Conservation (phyloP, 2,113 vertebrate species). For the Progne subis region DNA sequence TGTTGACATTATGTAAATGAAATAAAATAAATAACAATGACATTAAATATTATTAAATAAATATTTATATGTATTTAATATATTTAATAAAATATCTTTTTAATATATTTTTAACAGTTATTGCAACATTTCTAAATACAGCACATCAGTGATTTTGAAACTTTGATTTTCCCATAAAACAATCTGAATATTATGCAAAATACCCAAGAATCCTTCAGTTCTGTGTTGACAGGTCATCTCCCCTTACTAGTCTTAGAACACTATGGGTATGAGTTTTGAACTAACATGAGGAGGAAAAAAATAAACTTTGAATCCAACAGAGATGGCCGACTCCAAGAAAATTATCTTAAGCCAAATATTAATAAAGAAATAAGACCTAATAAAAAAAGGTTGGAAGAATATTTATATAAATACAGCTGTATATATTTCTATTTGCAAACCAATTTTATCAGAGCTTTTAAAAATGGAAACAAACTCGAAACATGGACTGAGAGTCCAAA, state of each 20-base stretch:
- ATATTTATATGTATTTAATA: too few relatives aligned
- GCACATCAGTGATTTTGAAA: neutral
- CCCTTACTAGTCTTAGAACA: neutral
- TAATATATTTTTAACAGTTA: neutral
- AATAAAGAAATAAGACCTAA: neutral
- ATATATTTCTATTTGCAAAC: neutral
- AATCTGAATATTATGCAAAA: neutral
- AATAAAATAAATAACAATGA: too few relatives aligned
- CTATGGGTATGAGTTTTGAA: neutral
- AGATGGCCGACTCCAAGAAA: neutral
- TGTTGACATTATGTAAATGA: neutral
- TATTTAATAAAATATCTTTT: too few relatives aligned
- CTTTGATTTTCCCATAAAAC: neutral
- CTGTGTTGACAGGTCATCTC: neutral
- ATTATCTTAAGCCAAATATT: neutral
- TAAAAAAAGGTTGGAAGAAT: neutral
- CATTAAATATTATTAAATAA: too few relatives aligned
- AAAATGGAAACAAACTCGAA: neutral
- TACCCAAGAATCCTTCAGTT: neutral
- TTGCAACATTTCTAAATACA: neutral
- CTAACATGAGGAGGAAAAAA: neutral
- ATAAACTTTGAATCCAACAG: neutral
- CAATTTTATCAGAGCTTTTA: neutral
- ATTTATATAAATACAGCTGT: neutral
- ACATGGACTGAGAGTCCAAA: neutral